Evolutionary conservation across 2,888 invertebrate genomes (phyloP).

Genomic region (Epinotia nisella): DNA sequence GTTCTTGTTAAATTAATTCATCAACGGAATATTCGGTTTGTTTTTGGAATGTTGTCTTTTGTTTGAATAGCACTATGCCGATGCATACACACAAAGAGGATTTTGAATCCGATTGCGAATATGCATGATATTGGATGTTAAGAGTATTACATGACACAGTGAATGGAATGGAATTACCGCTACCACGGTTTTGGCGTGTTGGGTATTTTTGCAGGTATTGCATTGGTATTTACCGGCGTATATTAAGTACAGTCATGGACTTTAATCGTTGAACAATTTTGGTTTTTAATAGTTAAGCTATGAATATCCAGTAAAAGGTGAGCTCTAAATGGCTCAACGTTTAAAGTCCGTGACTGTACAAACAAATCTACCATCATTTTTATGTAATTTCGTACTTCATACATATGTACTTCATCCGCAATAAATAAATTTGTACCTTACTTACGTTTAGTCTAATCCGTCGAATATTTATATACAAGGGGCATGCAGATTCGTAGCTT

Average conservation of each 20-base stretch:
- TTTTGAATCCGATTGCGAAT: slow-evolving; percentile 33
- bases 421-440: too few species aligned
- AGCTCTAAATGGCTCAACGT: too few species aligned
- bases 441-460: too few species aligned
- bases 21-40: slow-evolving; percentile 5
- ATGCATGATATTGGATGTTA: slow-evolving; percentile 37
- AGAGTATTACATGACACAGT: slow-evolving; percentile 33
- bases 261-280: too few species aligned
- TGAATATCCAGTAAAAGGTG: too few species aligned
- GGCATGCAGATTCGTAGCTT: neutral
- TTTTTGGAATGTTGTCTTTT: slow-evolving; percentile 31
- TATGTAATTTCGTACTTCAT: too few species aligned
- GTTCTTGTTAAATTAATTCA: slow-evolving; percentile 10
- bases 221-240: neutral
- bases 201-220: slow-evolving; percentile 1
- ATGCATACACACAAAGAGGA: slow-evolving; percentile 41
- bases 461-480: too few species aligned
- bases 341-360: too few species aligned
- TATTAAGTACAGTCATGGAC: too few species aligned
- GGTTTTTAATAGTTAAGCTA: too few species aligned
- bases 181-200: neutral
- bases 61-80: slow-evolving; percentile 33
- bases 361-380: neutral
- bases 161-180: slow-evolving; percentile 23
- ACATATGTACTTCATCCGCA: too few species aligned